phyloP scores from a whole-genome alignment of 2,113 vertebrate genomes.

The Prionailurus bengalensis region DNA sequence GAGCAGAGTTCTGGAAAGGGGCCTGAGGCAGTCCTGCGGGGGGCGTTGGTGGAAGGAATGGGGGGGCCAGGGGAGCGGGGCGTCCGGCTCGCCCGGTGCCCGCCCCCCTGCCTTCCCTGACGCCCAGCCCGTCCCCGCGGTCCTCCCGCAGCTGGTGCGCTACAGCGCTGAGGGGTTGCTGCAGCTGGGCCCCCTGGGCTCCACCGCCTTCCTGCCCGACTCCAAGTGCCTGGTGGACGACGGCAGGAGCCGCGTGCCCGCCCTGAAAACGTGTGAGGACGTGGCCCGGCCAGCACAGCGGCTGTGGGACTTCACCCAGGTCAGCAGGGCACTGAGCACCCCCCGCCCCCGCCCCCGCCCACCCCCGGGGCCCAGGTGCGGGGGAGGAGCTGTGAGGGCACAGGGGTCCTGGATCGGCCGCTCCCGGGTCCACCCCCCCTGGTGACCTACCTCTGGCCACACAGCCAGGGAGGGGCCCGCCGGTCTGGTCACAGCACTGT shows the following conservation, averaged over 20 bases:
- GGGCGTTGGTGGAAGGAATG: accelerated
- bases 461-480: background rate
- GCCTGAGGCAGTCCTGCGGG: background rate
- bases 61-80: background rate
- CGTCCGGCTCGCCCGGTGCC: no score
- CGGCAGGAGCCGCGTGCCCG: conserved; percentile 91
- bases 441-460: background rate
- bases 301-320: conserved; percentile 99
- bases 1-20: background rate
- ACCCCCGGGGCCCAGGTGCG: background rate
- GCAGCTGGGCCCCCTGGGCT: conserved; percentile 97
- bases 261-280: conserved; percentile 95
- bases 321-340: conserved; percentile 63
- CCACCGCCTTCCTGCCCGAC: conserved; percentile 96
- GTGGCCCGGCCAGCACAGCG: conserved; percentile 92
- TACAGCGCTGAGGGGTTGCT: conserved; percentile 96
- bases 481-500: accelerated
- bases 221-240: conserved; percentile 98
- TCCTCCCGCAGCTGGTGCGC: conserved; percentile 85
- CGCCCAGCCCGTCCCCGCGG: accelerated
- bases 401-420: background rate
- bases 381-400: background rate
- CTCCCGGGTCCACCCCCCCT: background rate
- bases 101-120: background rate
- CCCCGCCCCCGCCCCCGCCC: no score